Evolutionary conservation across 1,140 invertebrate genomes (phyloP).

Genomic region (Pseudobourletiella spinata): DNA sequence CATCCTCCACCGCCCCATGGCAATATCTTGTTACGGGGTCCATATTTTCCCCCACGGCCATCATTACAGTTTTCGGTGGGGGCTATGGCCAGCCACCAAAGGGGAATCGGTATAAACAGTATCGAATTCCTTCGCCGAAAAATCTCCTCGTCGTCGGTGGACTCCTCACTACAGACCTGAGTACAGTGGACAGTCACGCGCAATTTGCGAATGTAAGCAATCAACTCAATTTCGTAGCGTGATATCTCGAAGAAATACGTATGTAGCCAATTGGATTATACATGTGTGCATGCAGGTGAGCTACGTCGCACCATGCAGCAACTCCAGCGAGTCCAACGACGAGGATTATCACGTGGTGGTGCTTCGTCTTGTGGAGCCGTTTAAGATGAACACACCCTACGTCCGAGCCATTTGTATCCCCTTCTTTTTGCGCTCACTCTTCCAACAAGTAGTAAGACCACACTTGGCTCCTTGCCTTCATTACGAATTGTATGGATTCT

Average conservation of each 20-base stretch:
- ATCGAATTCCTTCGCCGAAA: background rate
- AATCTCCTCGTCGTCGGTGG: background rate
- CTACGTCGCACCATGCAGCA: background rate
- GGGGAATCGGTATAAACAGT: background rate
- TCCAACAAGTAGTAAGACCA: too few species aligned
- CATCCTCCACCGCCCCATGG: background rate
- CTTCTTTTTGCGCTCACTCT: too few species aligned
- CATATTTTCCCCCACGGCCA: background rate
- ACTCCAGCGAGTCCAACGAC: too few species aligned
- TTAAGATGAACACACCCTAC: background rate
- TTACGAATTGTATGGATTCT: too few species aligned
- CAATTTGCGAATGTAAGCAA: background rate
- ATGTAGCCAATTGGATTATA: background rate
- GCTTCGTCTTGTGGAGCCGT: background rate
- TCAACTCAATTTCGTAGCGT: background rate
- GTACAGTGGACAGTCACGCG: background rate
- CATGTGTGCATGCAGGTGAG: background rate
- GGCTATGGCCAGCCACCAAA: background rate
- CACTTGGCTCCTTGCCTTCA: too few species aligned
- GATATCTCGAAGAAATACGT: background rate
- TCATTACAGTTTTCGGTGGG: background rate
- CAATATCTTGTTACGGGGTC: background rate
- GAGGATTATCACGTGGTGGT: background rate
- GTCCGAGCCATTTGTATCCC: background rate
- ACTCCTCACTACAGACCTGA: background rate